Conservation (phyloP, 2,113 vertebrate genomes). For the Halichoeres trimaculatus region DNA sequence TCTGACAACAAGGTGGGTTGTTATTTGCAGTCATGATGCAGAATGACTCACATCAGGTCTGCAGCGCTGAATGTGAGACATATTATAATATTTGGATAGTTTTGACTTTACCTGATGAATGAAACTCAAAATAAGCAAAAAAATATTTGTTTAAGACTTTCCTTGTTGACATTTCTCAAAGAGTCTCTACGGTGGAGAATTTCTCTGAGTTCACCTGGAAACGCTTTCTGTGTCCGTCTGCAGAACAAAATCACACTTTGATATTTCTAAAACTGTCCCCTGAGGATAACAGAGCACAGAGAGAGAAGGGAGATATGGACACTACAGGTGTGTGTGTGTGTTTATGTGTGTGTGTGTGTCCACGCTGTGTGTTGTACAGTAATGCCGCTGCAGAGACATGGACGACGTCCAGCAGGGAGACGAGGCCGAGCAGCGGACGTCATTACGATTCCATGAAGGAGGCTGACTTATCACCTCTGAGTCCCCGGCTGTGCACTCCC, state of each 20-base stretch:
- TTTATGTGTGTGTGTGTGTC: conserved; percentile 29
- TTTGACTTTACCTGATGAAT: no score
- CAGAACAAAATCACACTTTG: not conserved
- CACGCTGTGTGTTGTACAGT: conserved; percentile 41
- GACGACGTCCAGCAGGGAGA: conserved; percentile 40
- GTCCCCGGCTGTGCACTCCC: conserved; percentile 36
- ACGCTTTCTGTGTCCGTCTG: no score
- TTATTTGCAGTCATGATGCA: no score
- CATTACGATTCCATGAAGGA: conserved; percentile 62
- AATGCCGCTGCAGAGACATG: conserved; percentile 25
- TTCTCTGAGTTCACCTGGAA: no score
- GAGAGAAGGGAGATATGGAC: not conserved
- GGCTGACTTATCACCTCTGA: conserved; percentile 65
- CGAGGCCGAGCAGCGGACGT: conserved; percentile 31
- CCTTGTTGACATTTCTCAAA: no score
- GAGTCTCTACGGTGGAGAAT: no score
- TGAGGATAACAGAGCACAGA: not conserved
- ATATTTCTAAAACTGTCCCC: not conserved
- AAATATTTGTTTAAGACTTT: no score
- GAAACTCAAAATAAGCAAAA: no score
- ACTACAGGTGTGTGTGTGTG: conserved; percentile 3
- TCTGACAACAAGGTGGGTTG: no score
- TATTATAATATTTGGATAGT: no score
- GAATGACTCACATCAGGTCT: no score
- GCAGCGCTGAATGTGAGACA: no score